A percentile compares a stretch with the other conserved stretches of the same genome.
phyloP scores from a whole-genome alignment of 2,113 vertebrate species.

The rabbit (Oryctolagus cuniculus) region DNA sequence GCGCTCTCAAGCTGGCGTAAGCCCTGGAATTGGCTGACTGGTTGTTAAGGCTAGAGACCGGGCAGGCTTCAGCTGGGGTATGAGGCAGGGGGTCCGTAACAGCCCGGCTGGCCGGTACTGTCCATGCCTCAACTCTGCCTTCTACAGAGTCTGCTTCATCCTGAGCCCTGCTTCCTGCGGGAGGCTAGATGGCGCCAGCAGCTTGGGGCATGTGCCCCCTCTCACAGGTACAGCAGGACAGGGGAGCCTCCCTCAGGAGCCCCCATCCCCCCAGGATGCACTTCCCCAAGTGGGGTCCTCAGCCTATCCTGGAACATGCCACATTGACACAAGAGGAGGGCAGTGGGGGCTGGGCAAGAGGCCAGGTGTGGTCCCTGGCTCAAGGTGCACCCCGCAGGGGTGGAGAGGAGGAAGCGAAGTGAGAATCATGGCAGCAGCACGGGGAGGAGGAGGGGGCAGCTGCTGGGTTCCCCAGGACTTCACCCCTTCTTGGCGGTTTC shows the following conservation, averaged over 20 bases:
- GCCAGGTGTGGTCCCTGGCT: neutral
- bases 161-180: neutral
- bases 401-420: neutral
- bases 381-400: neutral
- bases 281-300: neutral
- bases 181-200: neutral
- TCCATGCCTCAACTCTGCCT: neutral
- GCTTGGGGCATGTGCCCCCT: neutral
- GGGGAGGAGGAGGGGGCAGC: neutral
- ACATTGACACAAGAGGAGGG: no score
- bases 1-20: neutral
- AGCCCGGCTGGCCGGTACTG: neutral
- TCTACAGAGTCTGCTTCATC: neutral
- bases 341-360: no score
- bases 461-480: neutral
- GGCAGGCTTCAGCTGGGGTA: neutral
- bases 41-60: neutral
- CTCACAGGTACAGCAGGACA: neutral
- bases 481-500: no score
- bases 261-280: neutral
- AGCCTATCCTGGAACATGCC: neutral
- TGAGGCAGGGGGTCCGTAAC: no score
- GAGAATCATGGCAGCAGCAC: neutral
- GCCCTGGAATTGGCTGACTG: neutral
- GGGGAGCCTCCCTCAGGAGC: neutral